Evolutionary conservation across 2,797 vertebrate species (phyloP).

Genomic region (Acanthis flammea): DNA sequence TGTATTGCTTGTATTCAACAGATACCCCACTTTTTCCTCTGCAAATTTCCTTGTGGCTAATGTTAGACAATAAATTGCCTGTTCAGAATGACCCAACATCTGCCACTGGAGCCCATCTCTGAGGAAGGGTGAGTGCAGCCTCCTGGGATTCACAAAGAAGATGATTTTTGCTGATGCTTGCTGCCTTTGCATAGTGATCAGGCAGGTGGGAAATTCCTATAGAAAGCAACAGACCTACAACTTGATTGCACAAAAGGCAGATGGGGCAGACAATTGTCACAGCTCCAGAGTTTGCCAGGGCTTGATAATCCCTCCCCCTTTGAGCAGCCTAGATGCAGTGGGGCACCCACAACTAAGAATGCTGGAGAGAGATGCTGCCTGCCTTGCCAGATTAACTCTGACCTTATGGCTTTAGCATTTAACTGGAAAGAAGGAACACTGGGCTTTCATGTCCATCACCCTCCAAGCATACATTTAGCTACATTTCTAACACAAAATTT

Average conservation of each 20-base stretch:
- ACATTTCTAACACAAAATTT: not conserved
- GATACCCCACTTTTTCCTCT: not conserved
- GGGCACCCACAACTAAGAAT: not conserved
- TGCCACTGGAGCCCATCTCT: not conserved
- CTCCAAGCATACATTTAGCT: not conserved
- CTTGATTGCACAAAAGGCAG: not conserved
- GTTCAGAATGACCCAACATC: not conserved
- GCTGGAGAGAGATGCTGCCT: not conserved
- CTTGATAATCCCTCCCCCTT: not conserved
- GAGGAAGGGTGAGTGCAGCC: not conserved
- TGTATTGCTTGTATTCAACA: not conserved
- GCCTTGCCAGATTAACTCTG: not conserved
- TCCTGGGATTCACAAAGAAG: not conserved
- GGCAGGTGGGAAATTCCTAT: not conserved
- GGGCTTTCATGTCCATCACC: not conserved
- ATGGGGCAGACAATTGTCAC: not conserved
- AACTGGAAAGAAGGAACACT: not conserved
- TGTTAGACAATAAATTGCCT: not conserved
- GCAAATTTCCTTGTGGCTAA: not conserved
- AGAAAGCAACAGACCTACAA: not conserved
- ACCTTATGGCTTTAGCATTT: not conserved
- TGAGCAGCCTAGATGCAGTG: not conserved
- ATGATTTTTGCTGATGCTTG: not conserved
- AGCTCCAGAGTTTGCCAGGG: not conserved
- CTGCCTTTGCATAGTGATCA: not conserved